phyloP scores from a whole-genome alignment of 2,888 invertebrate genomes.

The Erebia ligea region DNA sequence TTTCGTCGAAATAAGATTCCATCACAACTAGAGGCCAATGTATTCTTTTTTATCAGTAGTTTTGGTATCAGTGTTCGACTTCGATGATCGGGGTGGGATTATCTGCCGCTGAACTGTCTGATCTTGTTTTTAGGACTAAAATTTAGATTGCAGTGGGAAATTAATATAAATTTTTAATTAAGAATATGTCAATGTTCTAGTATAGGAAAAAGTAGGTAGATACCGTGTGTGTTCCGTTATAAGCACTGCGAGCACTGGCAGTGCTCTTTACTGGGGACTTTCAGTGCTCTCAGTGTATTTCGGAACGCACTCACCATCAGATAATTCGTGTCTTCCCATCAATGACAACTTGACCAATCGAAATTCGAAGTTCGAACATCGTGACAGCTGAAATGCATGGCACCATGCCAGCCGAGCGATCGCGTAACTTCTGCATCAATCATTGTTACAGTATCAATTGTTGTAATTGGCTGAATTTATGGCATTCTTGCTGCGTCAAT shows the following conservation, averaged over 20 bases:
- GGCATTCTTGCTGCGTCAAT: too few species aligned
- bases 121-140: slow-evolving; percentile 26
- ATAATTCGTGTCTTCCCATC: slow-evolving; percentile 50
- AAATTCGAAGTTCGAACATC: slow-evolving; percentile 51
- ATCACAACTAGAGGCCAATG: slow-evolving; percentile 70
- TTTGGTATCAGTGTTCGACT: slow-evolving; percentile 30
- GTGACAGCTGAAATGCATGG: slow-evolving; percentile 42
- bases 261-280: too few species aligned
- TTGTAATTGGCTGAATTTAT: too few species aligned
- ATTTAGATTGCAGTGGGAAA: slow-evolving; percentile 31
- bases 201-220: too few species aligned
- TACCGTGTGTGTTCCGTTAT: too few species aligned
- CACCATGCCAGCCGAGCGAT: neutral
- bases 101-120: slow-evolving; percentile 15
- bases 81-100: slow-evolving; percentile 22
- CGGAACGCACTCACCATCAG: too few species aligned
- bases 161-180: slow-evolving; percentile 39
- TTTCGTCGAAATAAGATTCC: slow-evolving; percentile 68
- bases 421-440: too few species aligned
- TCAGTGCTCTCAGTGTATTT: too few species aligned
- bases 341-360: slow-evolving; percentile 54
- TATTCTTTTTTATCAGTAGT: slow-evolving; percentile 51
- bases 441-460: too few species aligned
- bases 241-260: too few species aligned
- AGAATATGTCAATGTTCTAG: slow-evolving; percentile 62